These are phyloP conservation scores for Meloe dianella DNA, from an alignment of 2,888 invertebrate species.

Conservation along the genomic window DNA sequence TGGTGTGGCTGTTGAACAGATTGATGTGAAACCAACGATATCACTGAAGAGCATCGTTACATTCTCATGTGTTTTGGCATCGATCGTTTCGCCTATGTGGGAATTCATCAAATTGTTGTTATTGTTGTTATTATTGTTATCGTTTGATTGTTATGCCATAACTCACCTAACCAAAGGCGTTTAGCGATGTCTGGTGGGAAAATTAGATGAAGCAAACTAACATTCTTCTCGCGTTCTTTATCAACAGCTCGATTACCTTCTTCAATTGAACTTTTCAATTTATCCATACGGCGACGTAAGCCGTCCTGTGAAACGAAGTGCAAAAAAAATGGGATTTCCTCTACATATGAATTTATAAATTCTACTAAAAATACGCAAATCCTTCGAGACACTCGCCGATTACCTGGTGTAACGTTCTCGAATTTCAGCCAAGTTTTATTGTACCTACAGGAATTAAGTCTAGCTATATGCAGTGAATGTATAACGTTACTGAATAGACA, in stretches of 20 bases:
- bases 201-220: constrained; percentile 89
- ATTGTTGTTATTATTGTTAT: background rate
- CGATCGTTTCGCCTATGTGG: constrained; percentile 88
- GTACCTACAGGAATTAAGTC: too few relatives aligned
- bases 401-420: too few relatives aligned
- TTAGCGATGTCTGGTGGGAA: constrained; percentile 95
- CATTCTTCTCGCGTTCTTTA: constrained; percentile 92
- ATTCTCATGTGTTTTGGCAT: constrained; percentile 90
- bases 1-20: constrained; percentile 92
- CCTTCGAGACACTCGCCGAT: too few relatives aligned
- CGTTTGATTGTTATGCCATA: background rate
- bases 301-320: constrained; percentile 70
- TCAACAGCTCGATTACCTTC: constrained; percentile 92
- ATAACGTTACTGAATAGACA: too few relatives aligned
- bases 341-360: background rate
- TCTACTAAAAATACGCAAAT: background rate
- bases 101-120: constrained; percentile 23
- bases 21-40: constrained; percentile 95
- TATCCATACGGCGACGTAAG: constrained; percentile 89
- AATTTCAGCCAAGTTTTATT: too few relatives aligned
- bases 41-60: constrained; percentile 97
- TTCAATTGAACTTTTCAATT: constrained; percentile 90
- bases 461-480: too few relatives aligned
- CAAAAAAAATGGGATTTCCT: background rate
- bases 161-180: constrained; percentile 87